Evolutionary conservation across 2,113 vertebrate genomes (phyloP).

Genomic region (Heterotis niloticus): DNA sequence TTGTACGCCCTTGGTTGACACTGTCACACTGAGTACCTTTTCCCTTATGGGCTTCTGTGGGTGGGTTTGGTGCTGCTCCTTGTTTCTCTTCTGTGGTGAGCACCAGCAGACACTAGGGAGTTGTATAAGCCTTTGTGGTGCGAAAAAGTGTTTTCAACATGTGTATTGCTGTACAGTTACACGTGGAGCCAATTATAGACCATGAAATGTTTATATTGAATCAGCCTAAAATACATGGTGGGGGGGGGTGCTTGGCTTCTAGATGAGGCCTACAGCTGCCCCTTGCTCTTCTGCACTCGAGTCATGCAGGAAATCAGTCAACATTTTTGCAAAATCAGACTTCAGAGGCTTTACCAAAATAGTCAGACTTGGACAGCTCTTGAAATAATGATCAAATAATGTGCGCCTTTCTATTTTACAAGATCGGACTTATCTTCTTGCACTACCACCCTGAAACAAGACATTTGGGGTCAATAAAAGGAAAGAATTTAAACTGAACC

Average conservation of each 20-base stretch:
- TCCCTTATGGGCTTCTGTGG: no score
- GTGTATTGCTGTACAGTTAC: conserved; percentile 38
- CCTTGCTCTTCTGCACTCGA: not conserved
- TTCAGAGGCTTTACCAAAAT: not conserved
- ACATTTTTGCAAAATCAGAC: not conserved
- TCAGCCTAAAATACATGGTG: conserved; percentile 9
- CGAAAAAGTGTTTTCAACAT: conserved; percentile 5
- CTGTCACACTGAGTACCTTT: no score
- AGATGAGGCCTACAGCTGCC: conserved; percentile 3
- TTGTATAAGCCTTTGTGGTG: conserved; percentile 18
- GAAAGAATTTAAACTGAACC: not conserved
- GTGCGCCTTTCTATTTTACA: not conserved
- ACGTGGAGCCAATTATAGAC: conserved; percentile 54
- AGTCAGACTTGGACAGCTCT: not conserved
- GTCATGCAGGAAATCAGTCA: not conserved
- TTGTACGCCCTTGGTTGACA: not conserved
- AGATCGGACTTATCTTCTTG: not conserved
- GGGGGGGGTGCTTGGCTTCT: not conserved
- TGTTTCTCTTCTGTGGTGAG: conserved; percentile 1
- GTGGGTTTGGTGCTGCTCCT: no score
- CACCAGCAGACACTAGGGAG: conserved; percentile 17
- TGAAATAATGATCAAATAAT: not conserved
- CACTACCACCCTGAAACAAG: not conserved
- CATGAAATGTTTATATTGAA: conserved; percentile 48
- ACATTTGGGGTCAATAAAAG: not conserved